Evolutionary conservation across 2,797 vertebrate genomes (phyloP), one percentile per base, ranked within the genome.

Genomic region (Danionella dracula): DNA sequence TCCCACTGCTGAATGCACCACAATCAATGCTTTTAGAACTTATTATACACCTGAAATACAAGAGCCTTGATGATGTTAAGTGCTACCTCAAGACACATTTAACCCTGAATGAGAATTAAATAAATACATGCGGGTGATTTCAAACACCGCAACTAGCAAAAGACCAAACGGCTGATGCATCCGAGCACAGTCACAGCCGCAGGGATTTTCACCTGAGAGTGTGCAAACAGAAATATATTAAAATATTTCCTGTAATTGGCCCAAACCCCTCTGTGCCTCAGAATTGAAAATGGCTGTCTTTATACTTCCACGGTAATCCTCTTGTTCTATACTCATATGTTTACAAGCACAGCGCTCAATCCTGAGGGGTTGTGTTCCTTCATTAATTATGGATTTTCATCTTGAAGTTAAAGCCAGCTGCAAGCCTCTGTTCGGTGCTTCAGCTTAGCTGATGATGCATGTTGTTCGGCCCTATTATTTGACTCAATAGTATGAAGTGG

Each of bases 1-100:
- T 58, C 57, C 57, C 63, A 66, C 55, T 11, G 23, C 50, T 64
- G 20, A 61, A 53, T 41, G 16, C 37, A 31, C 49, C 42, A 73
- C 37, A 54, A 40, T 53, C 54, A 42, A 50, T 42, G 58, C 71
- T 46, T 73, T 62, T 46, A 76, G 46, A 49, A 48, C 53, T 21
- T 50, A 44, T 44, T 61, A 19, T 41, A 31, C 34, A 12, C 13
- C 38, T 63, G 16, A 57, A 15, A 60, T 48, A 32, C 40, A 51
- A 69, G 27, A 60, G 37, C 35, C 49, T 35, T 40, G 17, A 48
- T 20, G 38, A 4, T 51, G 65, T 32, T 46, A 34, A 69, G 13
- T 38, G 51, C 45, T 46, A 17, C 37, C 21, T 66, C 15, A 35
- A 38, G 62, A 50, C 17, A 38, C 34, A 13, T 63, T 49, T 40